These are phyloP conservation scores for Volucella zonaria DNA, from an alignment of 2,888 invertebrate genomes.

Conservation along the genomic window DNA sequence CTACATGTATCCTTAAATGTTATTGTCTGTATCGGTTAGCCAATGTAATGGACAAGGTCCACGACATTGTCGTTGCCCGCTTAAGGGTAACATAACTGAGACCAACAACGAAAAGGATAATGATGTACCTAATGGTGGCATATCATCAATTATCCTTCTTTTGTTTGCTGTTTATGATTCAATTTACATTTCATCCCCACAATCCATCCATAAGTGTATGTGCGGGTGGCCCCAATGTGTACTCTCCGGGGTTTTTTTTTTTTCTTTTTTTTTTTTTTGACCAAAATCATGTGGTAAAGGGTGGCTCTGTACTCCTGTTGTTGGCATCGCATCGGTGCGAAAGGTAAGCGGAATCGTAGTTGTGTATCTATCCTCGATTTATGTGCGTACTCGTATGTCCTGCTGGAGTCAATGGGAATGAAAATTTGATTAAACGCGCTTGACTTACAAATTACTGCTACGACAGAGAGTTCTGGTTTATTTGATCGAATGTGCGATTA, in stretches of 20 bases:
- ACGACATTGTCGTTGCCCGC: no score
- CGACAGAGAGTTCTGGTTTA: no score
- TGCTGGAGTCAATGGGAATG: background rate
- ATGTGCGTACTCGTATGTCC: background rate
- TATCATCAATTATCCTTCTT: conserved; percentile 24
- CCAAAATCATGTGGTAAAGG: background rate
- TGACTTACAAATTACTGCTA: background rate
- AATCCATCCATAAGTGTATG: background rate
- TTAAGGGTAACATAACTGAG: background rate
- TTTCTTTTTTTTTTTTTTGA: background rate
- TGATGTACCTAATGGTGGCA: conserved; percentile 11
- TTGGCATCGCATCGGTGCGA: no score
- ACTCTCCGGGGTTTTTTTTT: no score
- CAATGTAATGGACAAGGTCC: no score
- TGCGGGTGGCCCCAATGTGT: background rate
- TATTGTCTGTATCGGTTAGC: no score
- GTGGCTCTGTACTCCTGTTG: background rate
- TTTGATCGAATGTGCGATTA: no score
- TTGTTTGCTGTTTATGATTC: conserved; percentile 20
- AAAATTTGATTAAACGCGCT: background rate
- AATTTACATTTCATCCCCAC: conserved; percentile 2
- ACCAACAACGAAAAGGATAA: background rate
- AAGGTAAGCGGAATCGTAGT: no score
- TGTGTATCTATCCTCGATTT: no score
- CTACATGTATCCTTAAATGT: no score